phyloP scores from a whole-genome alignment of 2,888 invertebrate genomes.

The Drosophila mettleri region DNA sequence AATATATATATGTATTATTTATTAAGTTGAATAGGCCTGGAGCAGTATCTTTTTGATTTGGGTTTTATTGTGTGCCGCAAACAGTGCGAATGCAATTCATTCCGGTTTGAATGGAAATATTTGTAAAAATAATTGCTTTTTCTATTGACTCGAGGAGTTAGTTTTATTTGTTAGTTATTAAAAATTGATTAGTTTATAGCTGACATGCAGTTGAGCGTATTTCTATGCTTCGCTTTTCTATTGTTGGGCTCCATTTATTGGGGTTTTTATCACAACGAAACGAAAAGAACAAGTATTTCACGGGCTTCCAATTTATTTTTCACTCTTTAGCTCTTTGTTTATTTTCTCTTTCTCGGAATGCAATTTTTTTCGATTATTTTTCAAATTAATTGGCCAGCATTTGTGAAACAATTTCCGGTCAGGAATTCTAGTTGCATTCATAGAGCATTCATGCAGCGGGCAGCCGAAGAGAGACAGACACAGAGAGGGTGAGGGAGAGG shows the following conservation, averaged over 20 bases:
- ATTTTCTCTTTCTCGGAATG: slow-evolving; percentile 11
- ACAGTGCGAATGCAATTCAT: not conserved
- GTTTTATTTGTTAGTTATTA: slow-evolving; percentile 4
- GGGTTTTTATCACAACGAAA: not conserved
- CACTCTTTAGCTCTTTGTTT: slow-evolving; percentile 6
- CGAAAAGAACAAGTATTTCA: slow-evolving; percentile 11
- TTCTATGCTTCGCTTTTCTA: slow-evolving; percentile 7
- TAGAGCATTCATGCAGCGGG: slow-evolving; percentile 32
- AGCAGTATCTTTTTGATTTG: not conserved
- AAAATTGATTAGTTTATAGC: slow-evolving; percentile 8
- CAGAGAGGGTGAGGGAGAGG: not conserved
- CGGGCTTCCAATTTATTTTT: slow-evolving; percentile 31
- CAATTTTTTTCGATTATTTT: slow-evolving; percentile 54
- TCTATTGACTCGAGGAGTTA: not conserved
- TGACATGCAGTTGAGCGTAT: not conserved
- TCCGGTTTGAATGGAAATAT: not conserved
- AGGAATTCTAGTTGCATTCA: slow-evolving; percentile 64
- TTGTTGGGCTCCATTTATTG: slow-evolving; percentile 18
- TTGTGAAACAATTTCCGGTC: slow-evolving; percentile 80
- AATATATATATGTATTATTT: no score
- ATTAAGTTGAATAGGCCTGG: not conserved
- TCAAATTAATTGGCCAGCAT: slow-evolving; percentile 70
- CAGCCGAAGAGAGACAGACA: not conserved
- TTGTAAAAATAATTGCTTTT: not conserved
- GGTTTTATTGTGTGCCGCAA: not conserved